Conservation (phyloP, 2,113 vertebrate genomes). For the Chaetodon auriga region DNA sequence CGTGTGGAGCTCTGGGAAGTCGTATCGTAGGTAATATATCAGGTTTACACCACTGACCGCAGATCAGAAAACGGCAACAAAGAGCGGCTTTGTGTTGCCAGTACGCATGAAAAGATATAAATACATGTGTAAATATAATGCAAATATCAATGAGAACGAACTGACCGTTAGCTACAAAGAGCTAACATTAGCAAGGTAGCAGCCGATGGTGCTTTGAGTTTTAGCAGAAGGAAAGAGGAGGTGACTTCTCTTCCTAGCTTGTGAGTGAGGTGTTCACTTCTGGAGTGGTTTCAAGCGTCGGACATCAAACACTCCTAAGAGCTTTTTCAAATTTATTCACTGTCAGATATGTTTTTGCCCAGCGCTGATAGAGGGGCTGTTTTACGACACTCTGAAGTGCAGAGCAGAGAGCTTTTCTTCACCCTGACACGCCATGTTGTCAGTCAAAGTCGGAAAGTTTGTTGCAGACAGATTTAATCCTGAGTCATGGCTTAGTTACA, state of each 20-base stretch:
- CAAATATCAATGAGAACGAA: background rate
- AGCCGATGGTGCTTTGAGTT: constrained; percentile 23
- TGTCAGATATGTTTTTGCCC: constrained; percentile 67
- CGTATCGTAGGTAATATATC: background rate
- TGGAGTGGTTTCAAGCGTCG: constrained; percentile 48
- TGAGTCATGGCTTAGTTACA: constrained; percentile 12
- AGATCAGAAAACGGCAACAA: background rate
- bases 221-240: constrained; percentile 13
- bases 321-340: constrained; percentile 57
- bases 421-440: constrained; percentile 41
- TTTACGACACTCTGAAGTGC: constrained; percentile 41
- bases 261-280: constrained; percentile 44
- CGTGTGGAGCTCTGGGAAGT: background rate
- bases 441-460: constrained; percentile 55
- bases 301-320: constrained; percentile 65
- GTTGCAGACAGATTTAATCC: constrained; percentile 34
- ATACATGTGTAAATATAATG: background rate
- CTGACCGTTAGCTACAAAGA: constrained; percentile 5
- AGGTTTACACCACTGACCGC: background rate
- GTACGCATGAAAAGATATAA: background rate
- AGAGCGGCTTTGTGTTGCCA: background rate
- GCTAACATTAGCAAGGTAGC: background rate
- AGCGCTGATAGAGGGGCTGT: constrained; percentile 42
- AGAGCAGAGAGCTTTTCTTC: constrained; percentile 47
- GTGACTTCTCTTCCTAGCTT: constrained; percentile 6